Evolutionary conservation across 1,140 invertebrate species (phyloP).

Genomic region (Acyrthosiphon pisum): DNA sequence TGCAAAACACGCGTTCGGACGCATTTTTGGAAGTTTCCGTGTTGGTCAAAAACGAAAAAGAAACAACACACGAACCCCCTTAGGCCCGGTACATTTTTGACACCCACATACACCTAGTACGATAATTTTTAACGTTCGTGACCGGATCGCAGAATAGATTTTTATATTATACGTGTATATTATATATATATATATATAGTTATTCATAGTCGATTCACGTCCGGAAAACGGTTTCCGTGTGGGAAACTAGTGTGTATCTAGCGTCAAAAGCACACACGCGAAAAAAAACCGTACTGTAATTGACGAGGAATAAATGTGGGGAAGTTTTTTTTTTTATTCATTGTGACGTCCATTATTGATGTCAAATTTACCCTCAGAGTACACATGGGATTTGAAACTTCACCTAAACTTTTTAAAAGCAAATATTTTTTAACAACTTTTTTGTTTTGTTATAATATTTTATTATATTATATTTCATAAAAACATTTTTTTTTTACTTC

Average conservation of each 20-base stretch:
- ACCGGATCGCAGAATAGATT: constrained; percentile 48
- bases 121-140: constrained; percentile 54
- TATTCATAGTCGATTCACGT: constrained; percentile 46
- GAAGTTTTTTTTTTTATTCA: constrained; percentile 15
- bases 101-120: background rate
- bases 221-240: constrained; percentile 50
- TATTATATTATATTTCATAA: constrained; percentile 12
- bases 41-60: background rate
- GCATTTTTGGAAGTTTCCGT: constrained; percentile 7
- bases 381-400: constrained; percentile 39
- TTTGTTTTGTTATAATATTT: constrained; percentile 9
- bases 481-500: background rate
- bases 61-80: constrained; percentile 8
- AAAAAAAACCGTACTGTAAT: constrained; percentile 32
- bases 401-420: constrained; percentile 52
- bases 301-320: constrained; percentile 43
- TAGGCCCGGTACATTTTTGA: constrained; percentile 1
- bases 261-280: constrained; percentile 44
- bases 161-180: background rate
- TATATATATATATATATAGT: background rate
- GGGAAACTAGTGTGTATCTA: constrained; percentile 41
- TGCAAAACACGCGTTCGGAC: background rate
- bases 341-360: constrained; percentile 50
- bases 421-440: constrained; percentile 44
- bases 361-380: constrained; percentile 36